These are phyloP conservation scores for Scomberomorus guttatus DNA, from an alignment of 2,797 vertebrate species.

Conservation along the genomic window DNA sequence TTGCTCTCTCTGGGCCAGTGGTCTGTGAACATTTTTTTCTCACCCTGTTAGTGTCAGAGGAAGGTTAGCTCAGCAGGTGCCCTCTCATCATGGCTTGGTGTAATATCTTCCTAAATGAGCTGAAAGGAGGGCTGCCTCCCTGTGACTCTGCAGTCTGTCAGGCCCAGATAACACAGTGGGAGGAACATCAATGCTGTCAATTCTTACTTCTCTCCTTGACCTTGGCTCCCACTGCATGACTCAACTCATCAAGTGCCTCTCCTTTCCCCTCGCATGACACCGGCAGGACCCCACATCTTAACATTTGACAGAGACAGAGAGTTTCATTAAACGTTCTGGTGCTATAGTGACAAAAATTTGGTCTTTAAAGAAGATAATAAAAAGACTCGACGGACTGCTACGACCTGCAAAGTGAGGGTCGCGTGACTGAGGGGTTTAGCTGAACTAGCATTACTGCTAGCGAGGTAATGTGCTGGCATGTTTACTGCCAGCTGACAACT, in stretches of 20 bases:
- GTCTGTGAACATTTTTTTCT: constrained; percentile 12
- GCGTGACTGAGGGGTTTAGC: not conserved
- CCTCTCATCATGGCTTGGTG: constrained; percentile 59
- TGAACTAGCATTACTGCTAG: not conserved
- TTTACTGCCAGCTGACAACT: not conserved
- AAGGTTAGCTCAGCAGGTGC: constrained; percentile 67
- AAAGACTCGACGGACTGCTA: not conserved
- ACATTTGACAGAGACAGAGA: constrained; percentile 3
- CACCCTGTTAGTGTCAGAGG: constrained; percentile 48
- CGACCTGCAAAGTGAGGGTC: not conserved
- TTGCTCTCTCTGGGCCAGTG: constrained; percentile 5
- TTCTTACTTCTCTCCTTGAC: constrained; percentile 69
- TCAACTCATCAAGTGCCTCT: constrained; percentile 48
- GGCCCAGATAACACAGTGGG: constrained; percentile 73
- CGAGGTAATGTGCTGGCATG: not conserved
- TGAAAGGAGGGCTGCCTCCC: constrained; percentile 65
- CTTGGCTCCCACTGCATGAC: constrained; percentile 64
- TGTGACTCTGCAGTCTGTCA: constrained; percentile 76
- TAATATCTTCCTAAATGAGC: constrained; percentile 77
- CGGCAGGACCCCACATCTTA: constrained; percentile 20
- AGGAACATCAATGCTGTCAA: constrained; percentile 67
- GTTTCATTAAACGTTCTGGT: not conserved
- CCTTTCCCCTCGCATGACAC: constrained; percentile 33
- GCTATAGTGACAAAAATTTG: constrained; percentile 9
- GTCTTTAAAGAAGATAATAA: constrained; percentile 11